Conservation (phyloP, 2,888 invertebrate genomes). For the Caenorhabditis sp. region DNA sequence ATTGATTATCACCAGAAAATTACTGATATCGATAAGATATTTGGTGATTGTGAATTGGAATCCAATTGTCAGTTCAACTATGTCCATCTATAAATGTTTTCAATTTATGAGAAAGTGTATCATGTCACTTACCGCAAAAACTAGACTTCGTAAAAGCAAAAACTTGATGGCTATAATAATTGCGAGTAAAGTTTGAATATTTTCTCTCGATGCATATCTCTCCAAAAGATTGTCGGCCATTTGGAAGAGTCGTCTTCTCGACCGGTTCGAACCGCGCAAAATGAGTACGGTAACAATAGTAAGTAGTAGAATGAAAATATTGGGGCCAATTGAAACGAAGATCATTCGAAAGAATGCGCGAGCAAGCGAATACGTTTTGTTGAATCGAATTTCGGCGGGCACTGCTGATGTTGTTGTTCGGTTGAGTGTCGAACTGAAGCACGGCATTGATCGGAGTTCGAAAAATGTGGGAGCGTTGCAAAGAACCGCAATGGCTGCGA, state of each 20-base stretch:
- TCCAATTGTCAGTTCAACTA: slow-evolving; percentile 58
- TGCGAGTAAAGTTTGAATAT: slow-evolving; percentile 62
- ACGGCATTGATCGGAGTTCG: slow-evolving; percentile 49
- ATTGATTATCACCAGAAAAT: slow-evolving; percentile 63
- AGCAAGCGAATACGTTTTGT: slow-evolving; percentile 54
- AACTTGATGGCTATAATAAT: slow-evolving; percentile 64
- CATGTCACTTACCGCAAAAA: slow-evolving; percentile 53
- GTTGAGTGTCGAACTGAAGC: slow-evolving; percentile 15
- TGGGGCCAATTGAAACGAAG: slow-evolving; percentile 62
- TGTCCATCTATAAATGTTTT: slow-evolving; percentile 54
- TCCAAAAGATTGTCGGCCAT: slow-evolving; percentile 62
- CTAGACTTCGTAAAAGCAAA: slow-evolving; percentile 58
- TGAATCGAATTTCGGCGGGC: slow-evolving; percentile 48
- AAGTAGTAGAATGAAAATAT: slow-evolving; percentile 56
- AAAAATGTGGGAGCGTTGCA: slow-evolving; percentile 65
- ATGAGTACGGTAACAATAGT: slow-evolving; percentile 57
- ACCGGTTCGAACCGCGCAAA: slow-evolving; percentile 61
- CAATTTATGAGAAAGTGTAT: not conserved
- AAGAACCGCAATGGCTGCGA: slow-evolving; percentile 54
- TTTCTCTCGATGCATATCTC: slow-evolving; percentile 56
- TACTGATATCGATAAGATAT: slow-evolving; percentile 54
- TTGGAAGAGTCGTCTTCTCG: slow-evolving; percentile 59
- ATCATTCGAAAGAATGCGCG: slow-evolving; percentile 62
- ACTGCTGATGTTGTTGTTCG: slow-evolving; percentile 10
- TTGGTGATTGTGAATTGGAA: slow-evolving; percentile 18